A percentile compares a stretch with the other conserved stretches of the same genome.
These are phyloP conservation scores for Drosophila seclusa DNA, from an alignment of 2,888 invertebrate species.

Conservation along the genomic window DNA sequence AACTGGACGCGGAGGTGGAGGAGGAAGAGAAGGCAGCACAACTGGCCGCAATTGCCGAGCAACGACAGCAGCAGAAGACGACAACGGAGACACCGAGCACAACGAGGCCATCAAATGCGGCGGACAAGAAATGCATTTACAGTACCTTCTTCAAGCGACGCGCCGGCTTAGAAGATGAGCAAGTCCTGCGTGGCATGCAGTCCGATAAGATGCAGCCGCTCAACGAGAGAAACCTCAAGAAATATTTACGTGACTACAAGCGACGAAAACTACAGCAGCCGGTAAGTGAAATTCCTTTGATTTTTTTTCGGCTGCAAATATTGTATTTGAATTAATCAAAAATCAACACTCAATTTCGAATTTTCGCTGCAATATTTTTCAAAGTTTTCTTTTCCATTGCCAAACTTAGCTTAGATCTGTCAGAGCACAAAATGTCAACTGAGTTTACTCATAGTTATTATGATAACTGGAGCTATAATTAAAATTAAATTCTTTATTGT, in stretches of 20 bases:
- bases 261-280: constrained; percentile 89
- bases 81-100: constrained; percentile 13
- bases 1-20: constrained; percentile 47
- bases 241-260: constrained; percentile 90
- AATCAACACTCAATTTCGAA: not conserved
- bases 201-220: constrained; percentile 64
- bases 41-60: constrained; percentile 28
- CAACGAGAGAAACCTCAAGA: constrained; percentile 85
- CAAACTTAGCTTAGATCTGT: too few relatives aligned
- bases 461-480: not conserved
- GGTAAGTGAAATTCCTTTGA: constrained; percentile 84
- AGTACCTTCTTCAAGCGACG: constrained; percentile 78
- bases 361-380: not conserved
- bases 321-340: not conserved
- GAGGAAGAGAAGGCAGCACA: constrained; percentile 49
- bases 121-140: constrained; percentile 81
- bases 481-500: not conserved
- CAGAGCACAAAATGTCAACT: not conserved
- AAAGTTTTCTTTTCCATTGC: too few relatives aligned
- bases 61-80: constrained; percentile 37
- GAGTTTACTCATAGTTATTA: not conserved
- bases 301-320: not conserved
- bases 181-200: constrained; percentile 70
- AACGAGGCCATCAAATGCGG: constrained; percentile 59
- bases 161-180: constrained; percentile 69